Evolutionary conservation across 2,113 vertebrate genomes (phyloP), one percentile per base, ranked within the genome.

Genomic region (Cercocebus atys): DNA sequence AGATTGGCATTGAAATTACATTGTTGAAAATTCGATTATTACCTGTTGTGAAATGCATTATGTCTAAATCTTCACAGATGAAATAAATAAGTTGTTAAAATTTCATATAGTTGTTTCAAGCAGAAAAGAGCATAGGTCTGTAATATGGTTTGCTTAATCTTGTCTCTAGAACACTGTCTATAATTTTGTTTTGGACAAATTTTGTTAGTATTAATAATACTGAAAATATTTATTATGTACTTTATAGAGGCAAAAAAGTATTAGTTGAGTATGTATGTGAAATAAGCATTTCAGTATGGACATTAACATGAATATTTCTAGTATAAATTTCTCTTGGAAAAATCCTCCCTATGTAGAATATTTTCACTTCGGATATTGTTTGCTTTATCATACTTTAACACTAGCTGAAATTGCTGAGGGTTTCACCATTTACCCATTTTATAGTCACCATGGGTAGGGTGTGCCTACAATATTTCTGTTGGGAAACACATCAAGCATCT

Each of bases 11-110:
- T 94, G n/a, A 95, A 85, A 66, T 93, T 52, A 57, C 38, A 20
- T 75, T 64, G 57, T 30, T 40, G 4, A 93, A 93, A 93, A 57
- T 90, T 73, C 47, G 5, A 17, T 93, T 79, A 88, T 97, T n/a
- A 92, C 78, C 40, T 93, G 6, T 61, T 70, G 6, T 75, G 38
- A 83, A 76, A 80, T 66, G 14, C 20, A 79, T 57, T 72, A 32
- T 92, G 20, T 73, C 10, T 47, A 95, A 68, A 30, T 90, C 23
- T 40, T 22, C 6, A 70, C 25, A 80, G 59, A 80, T 82, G 83
- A 83, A 85, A 43, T 47, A 79, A 78, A 70, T 79, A 57, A 35
- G 1, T 57, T 73, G 16, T 95, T 87, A 80, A 79, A 57, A 1
- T 45, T 2, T 64, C 52, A 70, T 52, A 52, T 61, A 68, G 25